Evolutionary conservation across 2,888 invertebrate genomes (phyloP).

Genomic region (Nesidiocoris tenuis): DNA sequence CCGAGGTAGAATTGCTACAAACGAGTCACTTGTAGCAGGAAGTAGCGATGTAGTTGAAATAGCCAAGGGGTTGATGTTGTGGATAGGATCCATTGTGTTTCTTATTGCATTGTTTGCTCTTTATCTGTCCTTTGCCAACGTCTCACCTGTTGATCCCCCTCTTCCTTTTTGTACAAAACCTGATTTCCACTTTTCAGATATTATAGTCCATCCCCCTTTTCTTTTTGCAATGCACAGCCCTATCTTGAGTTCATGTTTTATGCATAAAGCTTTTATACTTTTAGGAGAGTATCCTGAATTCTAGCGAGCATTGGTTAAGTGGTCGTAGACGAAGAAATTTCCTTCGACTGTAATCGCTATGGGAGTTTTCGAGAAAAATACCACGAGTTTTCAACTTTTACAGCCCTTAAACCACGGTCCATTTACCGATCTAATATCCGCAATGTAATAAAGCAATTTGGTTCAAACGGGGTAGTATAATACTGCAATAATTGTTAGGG

Average conservation of each 20-base stretch:
- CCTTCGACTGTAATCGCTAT: no score
- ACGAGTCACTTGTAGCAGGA: background rate
- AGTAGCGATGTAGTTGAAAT: background rate
- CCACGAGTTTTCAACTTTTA: no score
- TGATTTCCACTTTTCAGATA: background rate
- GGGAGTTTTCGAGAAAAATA: no score
- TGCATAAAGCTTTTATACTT: conserved; percentile 24
- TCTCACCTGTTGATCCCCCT: conserved; percentile 37
- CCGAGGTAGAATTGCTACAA: background rate
- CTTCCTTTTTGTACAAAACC: background rate
- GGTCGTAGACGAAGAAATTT: no score
- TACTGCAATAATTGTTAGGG: no score
- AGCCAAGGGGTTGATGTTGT: conserved; percentile 13
- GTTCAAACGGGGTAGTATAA: no score
- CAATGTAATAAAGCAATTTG: no score
- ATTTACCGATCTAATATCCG: no score
- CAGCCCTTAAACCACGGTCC: no score
- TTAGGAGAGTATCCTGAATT: background rate
- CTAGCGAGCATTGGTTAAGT: no score
- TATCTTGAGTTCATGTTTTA: conserved; percentile 32
- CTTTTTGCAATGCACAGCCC: background rate
- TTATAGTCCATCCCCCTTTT: conserved; percentile 10
- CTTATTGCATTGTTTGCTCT: conserved; percentile 43
- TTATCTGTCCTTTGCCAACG: conserved; percentile 35
- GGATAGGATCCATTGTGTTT: conserved; percentile 31